Evolutionary conservation across 2,113 vertebrate genomes (phyloP).

Genomic region (Pituophis catenifer): DNA sequence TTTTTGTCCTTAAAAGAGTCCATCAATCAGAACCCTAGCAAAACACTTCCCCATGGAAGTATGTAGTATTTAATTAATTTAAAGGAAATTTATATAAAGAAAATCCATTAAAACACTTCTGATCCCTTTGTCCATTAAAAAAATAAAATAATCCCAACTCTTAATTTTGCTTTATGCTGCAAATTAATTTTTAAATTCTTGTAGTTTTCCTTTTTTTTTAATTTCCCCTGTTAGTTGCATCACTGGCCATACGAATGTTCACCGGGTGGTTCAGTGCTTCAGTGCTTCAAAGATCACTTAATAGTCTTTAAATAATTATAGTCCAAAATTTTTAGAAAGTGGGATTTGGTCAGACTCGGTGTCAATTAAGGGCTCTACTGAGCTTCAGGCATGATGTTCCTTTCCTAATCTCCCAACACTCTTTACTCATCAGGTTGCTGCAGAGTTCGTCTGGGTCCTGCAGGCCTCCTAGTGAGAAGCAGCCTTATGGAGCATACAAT

Average conservation of each 20-base stretch:
- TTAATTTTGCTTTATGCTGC: not conserved
- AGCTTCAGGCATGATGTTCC: not conserved
- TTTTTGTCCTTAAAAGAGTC: not conserved
- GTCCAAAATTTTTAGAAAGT: not conserved
- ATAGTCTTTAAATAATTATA: not conserved
- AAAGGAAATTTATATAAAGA: not conserved
- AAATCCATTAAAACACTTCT: not conserved
- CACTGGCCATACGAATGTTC: not conserved
- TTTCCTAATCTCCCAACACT: not conserved
- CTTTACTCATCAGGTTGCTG: not conserved
- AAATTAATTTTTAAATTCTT: not conserved
- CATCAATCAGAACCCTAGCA: not conserved
- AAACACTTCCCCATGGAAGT: not conserved
- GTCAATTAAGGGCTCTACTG: not conserved
- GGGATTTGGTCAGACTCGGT: not conserved
- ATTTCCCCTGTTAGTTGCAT: not conserved
- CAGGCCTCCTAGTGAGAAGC: not conserved
- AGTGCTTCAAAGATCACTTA: not conserved
- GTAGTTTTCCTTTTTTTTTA: rapidly evolving
- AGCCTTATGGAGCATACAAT: not conserved
- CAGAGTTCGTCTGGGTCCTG: not conserved
- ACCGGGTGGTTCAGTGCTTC: not conserved
- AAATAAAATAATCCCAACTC: not conserved
- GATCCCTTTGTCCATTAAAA: not conserved
- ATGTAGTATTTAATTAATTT: not conserved